Evolutionary conservation across 2,888 invertebrate species (phyloP), one percentile per base, ranked within the genome.

Genomic region (Ochropleura plecta): DNA sequence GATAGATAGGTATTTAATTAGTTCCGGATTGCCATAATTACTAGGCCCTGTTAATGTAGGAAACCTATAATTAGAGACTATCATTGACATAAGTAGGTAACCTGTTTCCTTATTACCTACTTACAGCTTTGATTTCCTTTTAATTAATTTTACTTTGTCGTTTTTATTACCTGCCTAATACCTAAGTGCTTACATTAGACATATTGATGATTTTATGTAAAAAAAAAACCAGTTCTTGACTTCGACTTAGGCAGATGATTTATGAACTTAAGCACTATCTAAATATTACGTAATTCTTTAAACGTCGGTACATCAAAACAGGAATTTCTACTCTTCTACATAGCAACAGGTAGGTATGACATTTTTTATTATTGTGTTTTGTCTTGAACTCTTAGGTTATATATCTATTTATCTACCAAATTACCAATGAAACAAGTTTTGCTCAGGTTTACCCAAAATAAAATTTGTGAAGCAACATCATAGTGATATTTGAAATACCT

Each of bases 271-370:
- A 48, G 49, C n/a, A 44, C 3, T 51, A 30, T 30, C 9, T 20
- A 69, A 73, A 69, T 67, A 72, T 72, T 57, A 72, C 68, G 55
- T 72, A 67, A 57, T 59, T 20, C 5, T 44, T 42, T 40, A 70
- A 18, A 40, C 60, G 40, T 18, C 30, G 40, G 5, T 49, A 30
- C 12, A 10, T n/a, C 49, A 42, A 42, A 49, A 48, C 40, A 72
- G 42, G 42, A 59, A 30, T 72, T 20, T 73, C 18, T 49, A 48
- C 67, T 18, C 59, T 20, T 73, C 18, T 49, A 48, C 67, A 69
- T 69, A 73, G 16, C 48, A 49, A 59, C 46, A 6, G 48, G 40
- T 48, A 6, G 48, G 40, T 48, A 14, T n/a, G 30, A 30, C 9
- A 7, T 30, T 14, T 8, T 14, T 12, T 14, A 30, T 30, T 57